phyloP scores from a whole-genome alignment of 2,888 invertebrate genomes.

The Drosophila borealis region DNA sequence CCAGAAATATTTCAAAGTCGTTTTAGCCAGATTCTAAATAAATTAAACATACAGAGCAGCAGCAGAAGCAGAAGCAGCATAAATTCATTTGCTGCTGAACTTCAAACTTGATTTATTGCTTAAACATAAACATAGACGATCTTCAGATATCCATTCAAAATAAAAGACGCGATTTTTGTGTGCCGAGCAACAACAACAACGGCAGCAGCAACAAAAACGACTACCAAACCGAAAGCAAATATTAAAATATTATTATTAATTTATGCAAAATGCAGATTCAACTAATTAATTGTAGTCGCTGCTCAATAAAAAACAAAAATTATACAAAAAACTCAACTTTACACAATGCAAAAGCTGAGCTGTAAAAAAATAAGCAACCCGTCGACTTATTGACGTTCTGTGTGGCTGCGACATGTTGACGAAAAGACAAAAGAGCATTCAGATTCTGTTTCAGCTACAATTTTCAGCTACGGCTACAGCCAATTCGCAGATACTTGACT shows the following conservation, averaged over 20 bases:
- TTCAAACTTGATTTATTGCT: conserved; percentile 65
- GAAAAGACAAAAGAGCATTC: conserved; percentile 66
- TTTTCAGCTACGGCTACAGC: no score
- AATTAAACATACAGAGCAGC: conserved; percentile 47
- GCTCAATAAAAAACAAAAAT: conserved; percentile 64
- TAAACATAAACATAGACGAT: conserved; percentile 40
- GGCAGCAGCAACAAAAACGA: conserved; percentile 9
- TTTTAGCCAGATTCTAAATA: conserved; percentile 41
- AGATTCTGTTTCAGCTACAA: conserved; percentile 16
- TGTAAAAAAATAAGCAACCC: conserved; percentile 32
- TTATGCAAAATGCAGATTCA: conserved; percentile 78
- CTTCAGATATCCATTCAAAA: conserved; percentile 52
- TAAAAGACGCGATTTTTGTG: conserved; percentile 54
- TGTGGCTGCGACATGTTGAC: conserved; percentile 67
- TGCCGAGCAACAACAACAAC: conserved; percentile 28
- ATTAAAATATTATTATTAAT: conserved; percentile 70
- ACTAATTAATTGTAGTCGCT: conserved; percentile 77
- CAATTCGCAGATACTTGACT: conserved; percentile 6
- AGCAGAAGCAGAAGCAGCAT: conserved; percentile 22
- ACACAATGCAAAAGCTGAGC: conserved; percentile 66
- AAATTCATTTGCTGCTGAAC: conserved; percentile 38
- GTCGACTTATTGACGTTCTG: conserved; percentile 63
- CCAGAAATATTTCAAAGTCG: conserved; percentile 60
- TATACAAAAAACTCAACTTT: conserved; percentile 48
- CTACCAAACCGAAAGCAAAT: conserved; percentile 36